Evolutionary conservation across 2,888 invertebrate species (phyloP), one percentile per base, ranked within the genome.

Genomic region (Pristionchus maxplancki): DNA sequence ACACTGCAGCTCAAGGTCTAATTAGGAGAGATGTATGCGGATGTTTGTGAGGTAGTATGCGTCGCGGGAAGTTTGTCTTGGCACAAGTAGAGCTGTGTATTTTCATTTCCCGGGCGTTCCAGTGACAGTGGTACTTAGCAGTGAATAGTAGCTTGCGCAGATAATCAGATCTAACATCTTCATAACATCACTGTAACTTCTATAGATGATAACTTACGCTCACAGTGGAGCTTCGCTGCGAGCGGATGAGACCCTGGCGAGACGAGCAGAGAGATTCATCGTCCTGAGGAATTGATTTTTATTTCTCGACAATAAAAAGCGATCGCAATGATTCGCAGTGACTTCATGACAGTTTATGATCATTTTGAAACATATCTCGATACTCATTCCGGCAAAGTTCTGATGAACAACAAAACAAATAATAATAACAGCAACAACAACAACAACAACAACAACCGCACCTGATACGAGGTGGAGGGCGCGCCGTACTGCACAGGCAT

Each of bases 391-490:
- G n/a, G n/a, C n/a, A n/a, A n/a, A n/a, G n/a, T n/a, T n/a, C n/a
- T 44, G 44, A 11, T 44, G 44, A 44, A 44, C 8, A 44, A n/a
- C n/a, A n/a, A n/a, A n/a, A n/a, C n/a, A n/a, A n/a, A n/a, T n/a
- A n/a, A n/a, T n/a, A n/a, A n/a, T n/a, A n/a, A n/a, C n/a, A n/a
- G n/a, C n/a, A n/a, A n/a, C n/a, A n/a, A n/a, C n/a, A n/a, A n/a
- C n/a, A n/a, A n/a, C n/a, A 48, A 48, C 8, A 6, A 48, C 48
- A 48, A 48, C 48, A 48, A n/a, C 5, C 64, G 28, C 24, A 78
- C 78, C 48, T 78, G 78, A 78, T 78, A 78, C 40, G 78, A 78
- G 44, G 78, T 78, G 44, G 78, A 78, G 11, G 78, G 78, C n/a
- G 78, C 44, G 20, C 78, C 78, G 44, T 78, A 78, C 44, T 78